Conservation (phyloP, 92 coral and sea anemone genomes). For the Epizoanthus stellaris region DNA sequence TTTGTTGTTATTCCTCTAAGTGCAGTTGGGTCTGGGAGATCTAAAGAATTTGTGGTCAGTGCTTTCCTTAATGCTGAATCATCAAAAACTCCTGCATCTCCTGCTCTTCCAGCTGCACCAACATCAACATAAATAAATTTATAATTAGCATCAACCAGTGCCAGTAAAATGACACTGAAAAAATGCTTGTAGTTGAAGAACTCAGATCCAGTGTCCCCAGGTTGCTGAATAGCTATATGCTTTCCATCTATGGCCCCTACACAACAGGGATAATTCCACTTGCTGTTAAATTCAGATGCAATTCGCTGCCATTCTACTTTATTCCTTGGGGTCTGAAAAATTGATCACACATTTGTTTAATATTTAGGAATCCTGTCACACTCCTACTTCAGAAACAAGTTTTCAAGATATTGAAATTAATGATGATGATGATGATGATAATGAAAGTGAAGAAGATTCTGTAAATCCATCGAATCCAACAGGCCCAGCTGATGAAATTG, state of each 20-base stretch:
- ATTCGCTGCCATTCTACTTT: slow-evolving; percentile 44
- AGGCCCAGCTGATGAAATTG: slow-evolving; percentile 26
- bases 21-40: slow-evolving; percentile 2
- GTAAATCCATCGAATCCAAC: slow-evolving; percentile 13
- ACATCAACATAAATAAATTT: slow-evolving; percentile 63
- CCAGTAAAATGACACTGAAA: slow-evolving; percentile 54
- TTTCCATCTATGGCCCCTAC: slow-evolving; percentile 70
- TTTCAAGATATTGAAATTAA: neutral
- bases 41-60: slow-evolving; percentile 10
- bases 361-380: neutral
- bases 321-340: slow-evolving; percentile 25
- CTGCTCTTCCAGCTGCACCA: slow-evolving; percentile 76
- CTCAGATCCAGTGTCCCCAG: slow-evolving; percentile 59
- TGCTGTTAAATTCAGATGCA: slow-evolving; percentile 40
- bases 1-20: slow-evolving; percentile 19
- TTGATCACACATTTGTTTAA: neutral
- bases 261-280: slow-evolving; percentile 64
- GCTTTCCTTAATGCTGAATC: slow-evolving; percentile 53
- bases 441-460: slow-evolving; percentile 17
- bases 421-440: too few relatives aligned
- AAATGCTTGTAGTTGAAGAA: slow-evolving; percentile 66
- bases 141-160: slow-evolving; percentile 61
- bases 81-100: slow-evolving; percentile 67
- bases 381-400: neutral
- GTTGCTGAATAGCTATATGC: slow-evolving; percentile 64